phyloP scores from a whole-genome alignment of 1,140 invertebrate genomes.

The Olivierus martensii region DNA sequence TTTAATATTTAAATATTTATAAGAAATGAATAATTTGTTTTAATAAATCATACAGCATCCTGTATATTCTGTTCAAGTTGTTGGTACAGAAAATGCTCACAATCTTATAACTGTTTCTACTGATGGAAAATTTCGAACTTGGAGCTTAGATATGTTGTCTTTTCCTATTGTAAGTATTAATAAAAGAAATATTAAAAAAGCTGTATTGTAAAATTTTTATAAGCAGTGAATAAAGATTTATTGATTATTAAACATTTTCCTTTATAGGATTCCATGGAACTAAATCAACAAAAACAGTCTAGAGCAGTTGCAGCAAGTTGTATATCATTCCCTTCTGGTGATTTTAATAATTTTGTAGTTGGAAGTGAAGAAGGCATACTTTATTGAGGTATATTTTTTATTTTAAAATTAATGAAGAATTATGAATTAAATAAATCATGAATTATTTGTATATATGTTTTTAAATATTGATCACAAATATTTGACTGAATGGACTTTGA shows the following conservation, averaged over 20 bases:
- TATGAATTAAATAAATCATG: no score
- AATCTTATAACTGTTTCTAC: conserved; percentile 96
- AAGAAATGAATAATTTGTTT: no score
- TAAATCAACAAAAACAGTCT: conserved; percentile 70
- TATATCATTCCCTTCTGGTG: conserved; percentile 80
- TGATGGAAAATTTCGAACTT: conserved; percentile 92
- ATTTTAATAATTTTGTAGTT: conserved; percentile 95
- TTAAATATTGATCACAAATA: no score
- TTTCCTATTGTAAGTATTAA: conserved; percentile 42
- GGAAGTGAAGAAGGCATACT: conserved; percentile 92
- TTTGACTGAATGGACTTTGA: no score
- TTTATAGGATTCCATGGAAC: conserved; percentile 55
- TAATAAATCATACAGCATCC: conserved; percentile 27
- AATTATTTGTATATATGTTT: no score
- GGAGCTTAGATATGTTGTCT: conserved; percentile 97
- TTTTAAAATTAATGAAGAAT: not conserved
- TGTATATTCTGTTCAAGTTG: conserved; percentile 90
- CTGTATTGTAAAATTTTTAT: no score
- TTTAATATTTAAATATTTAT: no score
- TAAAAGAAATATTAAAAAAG: no score
- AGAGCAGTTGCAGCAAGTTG: conserved; percentile 86
- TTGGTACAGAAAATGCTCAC: conserved; percentile 97
- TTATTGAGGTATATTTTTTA: conserved; percentile 41
- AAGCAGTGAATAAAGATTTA: not conserved
- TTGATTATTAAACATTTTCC: not conserved